Evolutionary conservation across 2,888 invertebrate species (phyloP).

Genomic region (Xylocampa areola): DNA sequence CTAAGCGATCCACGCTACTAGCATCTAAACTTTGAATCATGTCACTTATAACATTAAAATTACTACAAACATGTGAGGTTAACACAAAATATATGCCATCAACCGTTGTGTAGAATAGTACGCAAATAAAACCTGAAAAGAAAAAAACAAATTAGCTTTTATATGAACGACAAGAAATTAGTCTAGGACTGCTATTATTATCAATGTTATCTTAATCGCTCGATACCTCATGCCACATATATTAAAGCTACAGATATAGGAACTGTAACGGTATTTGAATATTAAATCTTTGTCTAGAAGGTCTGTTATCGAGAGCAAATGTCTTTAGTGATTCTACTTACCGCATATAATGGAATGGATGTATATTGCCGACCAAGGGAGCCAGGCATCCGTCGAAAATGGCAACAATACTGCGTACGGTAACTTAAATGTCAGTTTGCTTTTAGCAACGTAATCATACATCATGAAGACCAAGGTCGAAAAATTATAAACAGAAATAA

Average conservation of each 20-base stretch:
- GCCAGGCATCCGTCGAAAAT: slow-evolving; percentile 72
- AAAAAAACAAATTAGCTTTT: background rate
- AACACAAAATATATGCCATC: slow-evolving; percentile 78
- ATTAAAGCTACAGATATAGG: background rate
- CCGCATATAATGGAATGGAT: slow-evolving; percentile 69
- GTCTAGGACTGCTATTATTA: too few species aligned
- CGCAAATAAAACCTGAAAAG: slow-evolving; percentile 74
- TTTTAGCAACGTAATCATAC: slow-evolving; percentile 65
- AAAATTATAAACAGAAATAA: slow-evolving; percentile 80
- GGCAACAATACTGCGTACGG: slow-evolving; percentile 78
- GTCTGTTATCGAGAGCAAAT: background rate
- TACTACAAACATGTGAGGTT: slow-evolving; percentile 77
- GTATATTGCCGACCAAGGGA: slow-evolving; percentile 72
- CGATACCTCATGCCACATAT: background rate
- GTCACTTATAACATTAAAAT: slow-evolving; percentile 72
- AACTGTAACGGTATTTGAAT: slow-evolving; percentile 6
- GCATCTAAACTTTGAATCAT: slow-evolving; percentile 65
- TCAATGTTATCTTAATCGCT: background rate
- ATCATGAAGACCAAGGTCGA: slow-evolving; percentile 70
- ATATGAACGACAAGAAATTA: background rate
- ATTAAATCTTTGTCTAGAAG: background rate
- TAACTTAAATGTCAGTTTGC: slow-evolving; percentile 64
- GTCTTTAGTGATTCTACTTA: slow-evolving; percentile 59
- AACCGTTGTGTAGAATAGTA: slow-evolving; percentile 71
- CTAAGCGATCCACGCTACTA: slow-evolving; percentile 56